A percentile compares a stretch with the other conserved stretches of the same genome.
These are phyloP conservation scores for Scaptomyza cyrtandrae DNA, from an alignment of 2,888 invertebrate species.

Conservation along the genomic window DNA sequence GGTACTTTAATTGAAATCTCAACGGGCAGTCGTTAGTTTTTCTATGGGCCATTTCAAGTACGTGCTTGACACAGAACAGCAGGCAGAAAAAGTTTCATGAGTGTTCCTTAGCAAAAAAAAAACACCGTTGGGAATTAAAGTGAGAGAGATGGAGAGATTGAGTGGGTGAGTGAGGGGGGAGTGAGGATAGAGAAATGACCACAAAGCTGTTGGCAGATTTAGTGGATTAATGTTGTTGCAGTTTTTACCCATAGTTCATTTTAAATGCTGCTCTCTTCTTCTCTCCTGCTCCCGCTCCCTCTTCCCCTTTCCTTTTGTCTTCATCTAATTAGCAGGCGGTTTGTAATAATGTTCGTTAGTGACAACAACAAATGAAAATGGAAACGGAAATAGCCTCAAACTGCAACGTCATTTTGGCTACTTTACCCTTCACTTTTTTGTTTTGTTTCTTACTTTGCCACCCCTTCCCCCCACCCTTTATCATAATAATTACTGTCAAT, in stretches of 20 bases:
- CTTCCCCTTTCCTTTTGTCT: too few species aligned
- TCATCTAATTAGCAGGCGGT: slow-evolving; percentile 53
- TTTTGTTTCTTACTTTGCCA: neutral
- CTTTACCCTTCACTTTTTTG: neutral
- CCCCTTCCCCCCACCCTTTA: neutral
- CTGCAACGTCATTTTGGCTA: slow-evolving; percentile 19
- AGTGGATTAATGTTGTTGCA: neutral
- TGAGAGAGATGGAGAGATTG: neutral
- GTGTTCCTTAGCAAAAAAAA: neutral
- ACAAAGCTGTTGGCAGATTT: slow-evolving; percentile 13
- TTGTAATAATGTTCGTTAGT: slow-evolving; percentile 28
- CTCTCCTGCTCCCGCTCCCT: slow-evolving; percentile 16
- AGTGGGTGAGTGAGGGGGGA: neutral
- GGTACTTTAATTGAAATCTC: slow-evolving; percentile 73
- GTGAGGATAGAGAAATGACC: slow-evolving; percentile 18
- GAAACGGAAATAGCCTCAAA: slow-evolving; percentile 43
- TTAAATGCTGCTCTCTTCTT: slow-evolving; percentile 51
- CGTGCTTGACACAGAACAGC: slow-evolving; percentile 58
- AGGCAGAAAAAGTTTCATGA: neutral
- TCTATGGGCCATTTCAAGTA: slow-evolving; percentile 65
- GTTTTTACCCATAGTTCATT: slow-evolving; percentile 9
- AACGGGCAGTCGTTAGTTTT: slow-evolving; percentile 50
- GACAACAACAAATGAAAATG: slow-evolving; percentile 21
- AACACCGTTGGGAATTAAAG: neutral
- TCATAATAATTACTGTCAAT: slow-evolving; percentile 63